Base-by-base conservation (phyloP, 2,888 invertebrate genomes). In the Protophormia terraenovae region DNA sequence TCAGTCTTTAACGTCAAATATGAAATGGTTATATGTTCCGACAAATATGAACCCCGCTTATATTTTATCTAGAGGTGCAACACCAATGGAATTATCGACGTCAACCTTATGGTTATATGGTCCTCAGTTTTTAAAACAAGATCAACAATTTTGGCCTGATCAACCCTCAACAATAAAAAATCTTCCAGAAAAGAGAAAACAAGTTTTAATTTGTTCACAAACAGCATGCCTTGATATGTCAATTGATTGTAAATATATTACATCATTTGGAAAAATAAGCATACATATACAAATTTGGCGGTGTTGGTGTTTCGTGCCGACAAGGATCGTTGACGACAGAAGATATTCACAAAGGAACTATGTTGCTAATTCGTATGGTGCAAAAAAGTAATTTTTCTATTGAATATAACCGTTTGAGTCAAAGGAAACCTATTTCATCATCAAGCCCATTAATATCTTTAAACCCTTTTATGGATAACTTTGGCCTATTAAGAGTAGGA, bases 1-100 rank as follows among this genome's bases (percentile, higher is more conserved):
- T 7, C 79, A 80, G n/a, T 12, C 32, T 8, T 32, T 80, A 27
- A 80, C 79, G 14, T 14, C n/a, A 53, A 24, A 35, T 19, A 80
- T 80, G 79, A 35, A 41, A 22, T 72, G 71, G 72, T 12, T n/a
- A 58, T 66, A 80, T 55, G 72, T 80, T 24, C 72, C 80, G 0
- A 53, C 80, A 32, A 50, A 32, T 27, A 27, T 29, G 27, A 80
- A 85, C 22, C 78, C 84, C 1, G 80, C 80, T 10, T 80, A 80
- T 29, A 58, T 80, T 64, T 19, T 84, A 12, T 81, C 76, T 0
- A 72, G 73, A 60, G 81, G 85, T 8, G 72, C 73, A 16, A 53
- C n/a, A 6, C 45, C 81, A 1, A 27, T 35, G 10, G 78, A 82
- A 16, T 41, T 78, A 12, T 7, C 62, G 12, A 14, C 38, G 27